Conservation (phyloP, 2,113 vertebrate species). For the Tamias sibiricus region DNA sequence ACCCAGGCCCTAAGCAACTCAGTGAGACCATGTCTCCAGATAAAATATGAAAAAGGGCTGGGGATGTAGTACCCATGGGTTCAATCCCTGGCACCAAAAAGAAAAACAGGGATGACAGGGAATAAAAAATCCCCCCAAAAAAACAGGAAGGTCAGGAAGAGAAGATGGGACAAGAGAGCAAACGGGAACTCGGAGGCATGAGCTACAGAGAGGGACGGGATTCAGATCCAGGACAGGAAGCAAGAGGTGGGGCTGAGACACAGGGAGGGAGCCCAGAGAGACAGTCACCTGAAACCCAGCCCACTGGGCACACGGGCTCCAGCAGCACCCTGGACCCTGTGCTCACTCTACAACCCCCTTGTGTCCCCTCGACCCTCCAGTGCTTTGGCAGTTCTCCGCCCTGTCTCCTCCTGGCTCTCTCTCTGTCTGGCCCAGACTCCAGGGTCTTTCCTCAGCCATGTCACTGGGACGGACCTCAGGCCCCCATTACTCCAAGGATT, state of each 20-base stretch:
- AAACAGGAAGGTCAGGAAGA: not conserved
- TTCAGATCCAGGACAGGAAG: not conserved
- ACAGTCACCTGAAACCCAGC: not conserved
- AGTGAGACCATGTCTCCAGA: not conserved
- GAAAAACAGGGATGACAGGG: not conserved
- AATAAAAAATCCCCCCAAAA: not conserved
- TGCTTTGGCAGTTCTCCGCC: not conserved
- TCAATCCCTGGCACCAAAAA: not conserved
- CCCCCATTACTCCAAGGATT: not conserved
- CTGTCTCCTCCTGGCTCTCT: not conserved
- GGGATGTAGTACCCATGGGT: not conserved
- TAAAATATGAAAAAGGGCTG: not conserved
- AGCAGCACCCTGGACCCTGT: not conserved
- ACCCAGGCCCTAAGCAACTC: not conserved
- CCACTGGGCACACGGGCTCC: not conserved
- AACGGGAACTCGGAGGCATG: not conserved
- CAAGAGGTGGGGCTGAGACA: accelerated
- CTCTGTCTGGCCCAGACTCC: too few species aligned
- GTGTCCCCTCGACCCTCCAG: not conserved
- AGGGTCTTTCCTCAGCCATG: not conserved
- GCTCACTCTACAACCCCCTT: not conserved
- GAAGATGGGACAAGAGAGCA: not conserved
- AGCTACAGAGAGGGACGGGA: not conserved
- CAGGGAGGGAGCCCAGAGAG: not conserved
- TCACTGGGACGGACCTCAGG: not conserved